phyloP scores from a whole-genome alignment of 2,888 invertebrate genomes.

The Mongoloraphidia duomilia region DNA sequence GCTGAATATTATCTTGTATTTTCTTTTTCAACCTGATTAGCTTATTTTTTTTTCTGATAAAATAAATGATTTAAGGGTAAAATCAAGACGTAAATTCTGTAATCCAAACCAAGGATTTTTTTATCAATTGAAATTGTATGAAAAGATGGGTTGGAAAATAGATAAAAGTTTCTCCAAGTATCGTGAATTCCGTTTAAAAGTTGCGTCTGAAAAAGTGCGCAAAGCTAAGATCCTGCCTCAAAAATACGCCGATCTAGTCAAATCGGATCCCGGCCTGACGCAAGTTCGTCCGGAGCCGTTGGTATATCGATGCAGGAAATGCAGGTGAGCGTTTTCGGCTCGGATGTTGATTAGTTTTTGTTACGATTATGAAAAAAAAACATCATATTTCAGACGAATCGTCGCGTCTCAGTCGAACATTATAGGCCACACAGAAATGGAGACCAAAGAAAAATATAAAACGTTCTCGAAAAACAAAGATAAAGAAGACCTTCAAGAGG shows the following conservation, averaged over 20 bases:
- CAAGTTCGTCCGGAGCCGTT: constrained; percentile 67
- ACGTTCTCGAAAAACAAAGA: constrained; percentile 17
- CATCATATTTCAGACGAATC: constrained; percentile 36
- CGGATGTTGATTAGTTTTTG: neutral
- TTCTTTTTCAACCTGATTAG: no score
- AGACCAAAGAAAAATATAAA: constrained; percentile 31
- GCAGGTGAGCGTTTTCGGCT: constrained; percentile 32
- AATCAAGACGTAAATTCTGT: constrained; percentile 54
- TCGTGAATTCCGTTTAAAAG: constrained; percentile 58
- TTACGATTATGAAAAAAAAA: neutral
- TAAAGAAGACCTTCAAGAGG: constrained; percentile 13
- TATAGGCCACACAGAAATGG: constrained; percentile 46
- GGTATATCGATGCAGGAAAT: constrained; percentile 71
- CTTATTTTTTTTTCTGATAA: neutral
- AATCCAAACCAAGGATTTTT: constrained; percentile 71
- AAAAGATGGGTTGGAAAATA: constrained; percentile 59
- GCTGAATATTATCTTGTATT: no score
- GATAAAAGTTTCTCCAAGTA: constrained; percentile 55
- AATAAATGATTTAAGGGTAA: constrained; percentile 33
- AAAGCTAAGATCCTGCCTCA: constrained; percentile 76
- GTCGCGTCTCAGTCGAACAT: constrained; percentile 71
- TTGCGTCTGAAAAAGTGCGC: constrained; percentile 67
- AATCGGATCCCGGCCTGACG: constrained; percentile 62
- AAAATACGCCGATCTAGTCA: constrained; percentile 58
- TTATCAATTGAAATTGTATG: constrained; percentile 62